These are phyloP conservation scores for Okamejei kenojei DNA, from an alignment of 2,797 vertebrate species.

Conservation along the genomic window DNA sequence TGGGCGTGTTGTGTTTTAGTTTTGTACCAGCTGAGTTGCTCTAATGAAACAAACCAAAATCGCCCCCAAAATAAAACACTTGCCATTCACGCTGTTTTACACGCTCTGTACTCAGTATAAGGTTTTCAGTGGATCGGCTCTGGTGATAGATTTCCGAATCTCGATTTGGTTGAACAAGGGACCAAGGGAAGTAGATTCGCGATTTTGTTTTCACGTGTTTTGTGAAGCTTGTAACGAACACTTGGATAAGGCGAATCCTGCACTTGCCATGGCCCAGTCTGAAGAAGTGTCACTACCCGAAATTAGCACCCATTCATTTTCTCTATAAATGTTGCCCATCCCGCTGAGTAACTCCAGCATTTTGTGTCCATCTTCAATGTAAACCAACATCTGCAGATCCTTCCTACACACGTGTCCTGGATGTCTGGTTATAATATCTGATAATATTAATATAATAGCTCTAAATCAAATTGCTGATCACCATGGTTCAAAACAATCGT, in stretches of 20 bases:
- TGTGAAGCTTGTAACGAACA: background rate
- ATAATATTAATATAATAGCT: background rate
- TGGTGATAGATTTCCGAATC: background rate
- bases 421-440: background rate
- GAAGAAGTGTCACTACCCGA: no score
- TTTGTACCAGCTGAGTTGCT: background rate
- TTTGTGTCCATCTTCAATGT: no score
- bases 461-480: background rate
- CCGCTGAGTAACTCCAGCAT: no score
- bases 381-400: no score
- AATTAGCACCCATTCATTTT: no score
- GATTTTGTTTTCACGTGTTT: background rate
- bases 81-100: background rate
- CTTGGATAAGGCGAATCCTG: background rate
- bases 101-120: background rate
- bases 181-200: background rate
- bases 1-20: background rate
- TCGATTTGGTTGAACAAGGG: background rate
- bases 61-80: background rate
- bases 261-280: background rate
- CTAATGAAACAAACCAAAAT: background rate
- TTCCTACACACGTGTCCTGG: no score
- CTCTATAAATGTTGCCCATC: no score
- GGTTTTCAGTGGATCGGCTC: background rate
- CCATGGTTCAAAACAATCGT: background rate